A percentile compares a stretch with the other conserved stretches of the same genome.
Conservation (phyloP, 2,888 invertebrate genomes). For the Aelia acuminata region DNA sequence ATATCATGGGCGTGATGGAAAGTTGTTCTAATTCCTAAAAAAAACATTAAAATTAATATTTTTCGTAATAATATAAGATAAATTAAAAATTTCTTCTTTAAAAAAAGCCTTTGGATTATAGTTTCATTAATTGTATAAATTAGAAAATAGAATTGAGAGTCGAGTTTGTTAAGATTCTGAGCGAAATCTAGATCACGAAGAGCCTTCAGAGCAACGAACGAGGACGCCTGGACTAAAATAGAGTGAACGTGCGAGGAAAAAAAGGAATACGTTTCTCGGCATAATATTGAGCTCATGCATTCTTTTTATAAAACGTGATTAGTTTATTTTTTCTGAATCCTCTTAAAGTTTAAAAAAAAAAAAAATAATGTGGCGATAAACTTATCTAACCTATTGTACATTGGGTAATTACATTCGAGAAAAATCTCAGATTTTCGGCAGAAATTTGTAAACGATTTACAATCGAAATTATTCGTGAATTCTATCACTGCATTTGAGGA, state of each 20-base stretch:
- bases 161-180: neutral
- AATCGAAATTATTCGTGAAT: too few species aligned
- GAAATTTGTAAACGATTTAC: too few species aligned
- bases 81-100: neutral
- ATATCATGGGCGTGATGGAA: too few species aligned
- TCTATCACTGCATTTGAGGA: too few species aligned
- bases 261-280: neutral
- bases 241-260: neutral
- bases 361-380: too few species aligned
- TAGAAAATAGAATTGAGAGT: neutral
- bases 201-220: neutral
- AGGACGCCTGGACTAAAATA: constrained; percentile 7
- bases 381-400: too few species aligned
- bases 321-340: neutral
- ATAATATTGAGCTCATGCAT: neutral
- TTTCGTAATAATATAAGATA: neutral
- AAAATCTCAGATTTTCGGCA: too few species aligned
- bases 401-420: too few species aligned
- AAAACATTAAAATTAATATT: neutral
- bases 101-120: too few species aligned
- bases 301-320: neutral
- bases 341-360: too few species aligned
- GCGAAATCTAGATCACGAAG: constrained; percentile 35
- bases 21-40: too few species aligned
- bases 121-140: neutral